A percentile compares a stretch with the other conserved stretches of the same genome.
Evolutionary conservation across 1,140 invertebrate species (phyloP).

Genomic region (Pantala flavescens): DNA sequence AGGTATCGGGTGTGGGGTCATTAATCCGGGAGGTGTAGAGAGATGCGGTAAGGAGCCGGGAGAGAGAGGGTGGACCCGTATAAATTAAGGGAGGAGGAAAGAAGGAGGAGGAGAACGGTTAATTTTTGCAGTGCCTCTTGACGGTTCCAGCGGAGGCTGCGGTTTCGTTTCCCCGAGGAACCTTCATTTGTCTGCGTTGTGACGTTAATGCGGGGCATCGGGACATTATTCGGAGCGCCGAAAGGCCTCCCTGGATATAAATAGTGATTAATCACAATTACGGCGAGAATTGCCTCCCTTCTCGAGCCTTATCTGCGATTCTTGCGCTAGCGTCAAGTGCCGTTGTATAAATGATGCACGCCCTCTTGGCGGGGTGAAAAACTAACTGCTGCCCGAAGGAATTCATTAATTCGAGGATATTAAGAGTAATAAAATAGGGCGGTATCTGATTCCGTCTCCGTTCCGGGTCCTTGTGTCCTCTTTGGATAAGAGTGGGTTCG

Average conservation of each 20-base stretch:
- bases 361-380: too few relatives aligned
- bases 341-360: too few relatives aligned
- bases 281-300: neutral
- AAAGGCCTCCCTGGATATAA: neutral
- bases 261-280: constrained; percentile 8
- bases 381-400: too few relatives aligned
- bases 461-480: too few relatives aligned
- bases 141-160: neutral
- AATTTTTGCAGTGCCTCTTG: constrained; percentile 5
- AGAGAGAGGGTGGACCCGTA: neutral
- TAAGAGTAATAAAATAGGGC: too few relatives aligned
- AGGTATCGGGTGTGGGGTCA: neutral
- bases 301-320: too few relatives aligned
- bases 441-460: too few relatives aligned
- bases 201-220: constrained; percentile 7
- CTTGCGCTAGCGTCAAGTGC: too few relatives aligned
- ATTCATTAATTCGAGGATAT: too few relatives aligned
- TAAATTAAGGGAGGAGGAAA: neutral
- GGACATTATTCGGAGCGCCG: neutral
- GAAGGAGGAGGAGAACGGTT: neutral
- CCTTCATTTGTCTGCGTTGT: constrained; percentile 4
- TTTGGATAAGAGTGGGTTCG: too few relatives aligned
- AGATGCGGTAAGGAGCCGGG: neutral
- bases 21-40: neutral
- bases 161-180: neutral